phyloP scores from a whole-genome alignment of 1,140 invertebrate genomes.

The Bombus sylvicola region DNA sequence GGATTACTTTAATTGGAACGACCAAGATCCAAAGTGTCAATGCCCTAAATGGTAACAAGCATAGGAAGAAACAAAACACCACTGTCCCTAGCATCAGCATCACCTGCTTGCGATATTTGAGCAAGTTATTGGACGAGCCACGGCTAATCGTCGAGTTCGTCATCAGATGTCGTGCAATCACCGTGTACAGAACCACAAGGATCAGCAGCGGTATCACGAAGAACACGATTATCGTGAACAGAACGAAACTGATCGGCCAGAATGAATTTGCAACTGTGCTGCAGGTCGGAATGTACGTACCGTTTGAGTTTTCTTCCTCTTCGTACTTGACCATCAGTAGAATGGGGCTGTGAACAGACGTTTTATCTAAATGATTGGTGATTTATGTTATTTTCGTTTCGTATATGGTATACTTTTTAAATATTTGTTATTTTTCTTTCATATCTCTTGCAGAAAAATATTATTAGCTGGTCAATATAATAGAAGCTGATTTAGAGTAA shows the following conservation, averaged over 20 bases:
- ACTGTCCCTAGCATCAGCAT: constrained; percentile 95
- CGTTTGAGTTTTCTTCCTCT: constrained; percentile 87
- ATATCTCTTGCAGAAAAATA: too few species aligned
- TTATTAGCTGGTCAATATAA: too few species aligned
- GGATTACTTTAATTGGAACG: constrained; percentile 85
- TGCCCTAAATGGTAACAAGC: constrained; percentile 93
- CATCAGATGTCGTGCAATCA: constrained; percentile 93
- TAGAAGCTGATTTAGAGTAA: too few species aligned
- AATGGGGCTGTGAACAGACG: constrained; percentile 87
- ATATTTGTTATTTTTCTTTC: not conserved
- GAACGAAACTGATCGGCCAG: constrained; percentile 90
- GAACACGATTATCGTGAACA: constrained; percentile 90
- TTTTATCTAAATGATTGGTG: not conserved
- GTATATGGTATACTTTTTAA: not conserved
- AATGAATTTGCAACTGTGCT: constrained; percentile 87
- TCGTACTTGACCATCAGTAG: constrained; percentile 89
- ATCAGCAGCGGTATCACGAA: constrained; percentile 92
- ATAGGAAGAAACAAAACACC: constrained; percentile 95
- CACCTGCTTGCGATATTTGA: constrained; percentile 89
- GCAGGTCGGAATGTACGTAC: constrained; percentile 88
- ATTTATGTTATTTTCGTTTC: not conserved
- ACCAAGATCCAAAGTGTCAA: constrained; percentile 93
- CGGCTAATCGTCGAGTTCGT: constrained; percentile 88
- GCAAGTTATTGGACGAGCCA: constrained; percentile 84
- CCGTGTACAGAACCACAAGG: constrained; percentile 90